Conservation (phyloP, 2,113 vertebrate genomes). For the Hemibagrus wyckioides region DNA sequence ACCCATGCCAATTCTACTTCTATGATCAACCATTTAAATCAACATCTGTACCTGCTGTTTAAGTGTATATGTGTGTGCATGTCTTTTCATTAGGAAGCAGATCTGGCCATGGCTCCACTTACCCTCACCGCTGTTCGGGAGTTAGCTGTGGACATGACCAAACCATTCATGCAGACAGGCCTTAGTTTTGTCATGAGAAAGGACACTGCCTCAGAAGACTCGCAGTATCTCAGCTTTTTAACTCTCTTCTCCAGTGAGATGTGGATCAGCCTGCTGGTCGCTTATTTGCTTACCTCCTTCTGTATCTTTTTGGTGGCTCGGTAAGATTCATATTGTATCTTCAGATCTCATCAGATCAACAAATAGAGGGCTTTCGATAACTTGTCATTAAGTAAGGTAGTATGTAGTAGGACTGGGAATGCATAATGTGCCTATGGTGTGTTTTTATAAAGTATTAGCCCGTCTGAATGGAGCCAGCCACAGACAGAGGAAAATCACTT, state of each 20-base stretch:
- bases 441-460: conserved; percentile 77
- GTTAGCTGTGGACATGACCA: conserved; percentile 79
- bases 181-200: conserved; percentile 82
- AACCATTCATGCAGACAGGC: conserved; percentile 84
- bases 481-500: conserved; percentile 76
- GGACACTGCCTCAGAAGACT: conserved; percentile 62
- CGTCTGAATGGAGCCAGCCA: conserved; percentile 81
- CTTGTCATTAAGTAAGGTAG: neutral
- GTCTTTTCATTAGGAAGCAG: conserved; percentile 77
- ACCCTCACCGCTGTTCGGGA: conserved; percentile 79
- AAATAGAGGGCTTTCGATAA: neutral
- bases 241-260: conserved; percentile 82
- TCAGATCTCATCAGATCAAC: neutral
- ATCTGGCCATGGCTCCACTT: conserved; percentile 82
- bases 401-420: neutral
- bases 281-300: conserved; percentile 81
- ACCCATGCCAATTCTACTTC: neutral
- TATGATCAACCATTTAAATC: neutral
- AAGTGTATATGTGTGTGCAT: conserved; percentile 16
- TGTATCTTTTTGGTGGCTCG: conserved; percentile 84
- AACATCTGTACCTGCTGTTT: neutral
- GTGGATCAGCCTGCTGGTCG: conserved; percentile 81
- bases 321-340: conserved; percentile 59
- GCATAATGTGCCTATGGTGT: neutral
- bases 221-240: conserved; percentile 78